Evolutionary conservation across 2,888 invertebrate genomes (phyloP).

Genomic region (Cephus nigrinus): DNA sequence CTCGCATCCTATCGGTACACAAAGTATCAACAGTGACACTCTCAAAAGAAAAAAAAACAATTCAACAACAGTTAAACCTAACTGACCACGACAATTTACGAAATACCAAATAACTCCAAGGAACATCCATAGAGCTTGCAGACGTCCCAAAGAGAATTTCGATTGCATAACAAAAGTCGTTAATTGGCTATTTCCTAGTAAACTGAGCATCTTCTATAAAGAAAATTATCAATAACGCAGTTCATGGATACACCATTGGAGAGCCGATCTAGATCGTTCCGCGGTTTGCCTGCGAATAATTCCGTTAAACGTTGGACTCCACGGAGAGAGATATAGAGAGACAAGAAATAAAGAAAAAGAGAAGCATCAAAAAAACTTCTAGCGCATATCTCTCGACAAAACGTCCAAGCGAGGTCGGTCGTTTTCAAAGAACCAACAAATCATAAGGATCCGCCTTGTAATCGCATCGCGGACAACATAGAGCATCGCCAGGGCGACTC

Average conservation of each 20-base stretch:
- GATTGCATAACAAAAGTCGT: too few species aligned
- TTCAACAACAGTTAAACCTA: neutral
- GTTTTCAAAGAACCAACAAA: neutral
- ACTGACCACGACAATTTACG: slow-evolving; percentile 30
- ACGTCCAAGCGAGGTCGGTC: neutral
- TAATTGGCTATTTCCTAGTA: neutral
- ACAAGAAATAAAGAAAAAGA: neutral
- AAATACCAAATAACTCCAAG: slow-evolving; percentile 11
- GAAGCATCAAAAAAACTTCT: neutral
- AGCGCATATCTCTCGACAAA: neutral
- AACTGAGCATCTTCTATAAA: neutral
- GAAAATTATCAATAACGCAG: neutral
- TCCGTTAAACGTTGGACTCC: neutral
- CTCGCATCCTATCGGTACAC: neutral
- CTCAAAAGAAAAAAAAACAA: too few species aligned
- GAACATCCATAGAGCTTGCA: slow-evolving; percentile 24
- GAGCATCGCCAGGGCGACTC: neutral
- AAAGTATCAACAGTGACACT: neutral
- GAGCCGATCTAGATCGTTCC: neutral
- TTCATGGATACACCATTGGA: neutral
- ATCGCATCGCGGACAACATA: neutral
- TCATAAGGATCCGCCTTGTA: neutral
- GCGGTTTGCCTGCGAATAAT: neutral
- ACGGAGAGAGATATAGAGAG: neutral
- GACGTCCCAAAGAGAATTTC: slow-evolving; percentile 30